phyloP scores from a whole-genome alignment of 2,797 vertebrate genomes.

The Xenopus petersii region DNA sequence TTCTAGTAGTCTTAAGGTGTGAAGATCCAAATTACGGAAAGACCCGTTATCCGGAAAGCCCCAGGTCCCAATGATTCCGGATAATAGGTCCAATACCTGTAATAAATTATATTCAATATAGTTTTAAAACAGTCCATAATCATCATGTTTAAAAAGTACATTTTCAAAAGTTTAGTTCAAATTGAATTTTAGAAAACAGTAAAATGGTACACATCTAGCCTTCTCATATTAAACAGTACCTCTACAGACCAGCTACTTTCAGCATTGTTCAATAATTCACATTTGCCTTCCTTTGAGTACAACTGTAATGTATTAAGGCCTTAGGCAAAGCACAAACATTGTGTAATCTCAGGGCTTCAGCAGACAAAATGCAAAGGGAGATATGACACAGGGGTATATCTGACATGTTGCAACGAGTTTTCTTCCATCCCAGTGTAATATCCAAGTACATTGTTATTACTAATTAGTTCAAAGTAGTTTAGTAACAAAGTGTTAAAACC shows the following conservation, averaged over 20 bases:
- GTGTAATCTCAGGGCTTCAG: constrained; percentile 37
- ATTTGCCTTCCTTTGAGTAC: constrained; percentile 28
- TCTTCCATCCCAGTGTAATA: too few relatives aligned
- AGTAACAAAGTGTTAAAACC: too few relatives aligned
- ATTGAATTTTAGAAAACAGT: constrained; percentile 19
- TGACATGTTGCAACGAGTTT: constrained; percentile 24
- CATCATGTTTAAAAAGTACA: constrained; percentile 28
- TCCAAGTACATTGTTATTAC: too few relatives aligned
- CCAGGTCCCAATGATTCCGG: too few relatives aligned
- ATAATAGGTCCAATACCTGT: too few relatives aligned
- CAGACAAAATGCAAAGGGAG: constrained; percentile 24
- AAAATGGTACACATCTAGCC: constrained; percentile 25
- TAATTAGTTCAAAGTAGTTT: too few relatives aligned
- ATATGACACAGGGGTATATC: constrained; percentile 1
- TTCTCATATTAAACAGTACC: constrained; percentile 32
- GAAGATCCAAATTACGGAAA: too few relatives aligned
- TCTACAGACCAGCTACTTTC: constrained; percentile 18
- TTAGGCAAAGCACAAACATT: constrained; percentile 41
- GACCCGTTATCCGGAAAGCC: too few relatives aligned
- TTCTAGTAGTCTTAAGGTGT: too few relatives aligned
- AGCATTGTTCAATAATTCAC: constrained; percentile 42
- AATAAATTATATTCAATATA: not conserved
- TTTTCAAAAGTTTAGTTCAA: too few relatives aligned
- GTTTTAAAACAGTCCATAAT: constrained; percentile 33
- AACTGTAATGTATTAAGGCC: constrained; percentile 44